These are phyloP conservation scores for Rallus limicola DNA, from an alignment of 2,113 vertebrate genomes.

Conservation along the genomic window DNA sequence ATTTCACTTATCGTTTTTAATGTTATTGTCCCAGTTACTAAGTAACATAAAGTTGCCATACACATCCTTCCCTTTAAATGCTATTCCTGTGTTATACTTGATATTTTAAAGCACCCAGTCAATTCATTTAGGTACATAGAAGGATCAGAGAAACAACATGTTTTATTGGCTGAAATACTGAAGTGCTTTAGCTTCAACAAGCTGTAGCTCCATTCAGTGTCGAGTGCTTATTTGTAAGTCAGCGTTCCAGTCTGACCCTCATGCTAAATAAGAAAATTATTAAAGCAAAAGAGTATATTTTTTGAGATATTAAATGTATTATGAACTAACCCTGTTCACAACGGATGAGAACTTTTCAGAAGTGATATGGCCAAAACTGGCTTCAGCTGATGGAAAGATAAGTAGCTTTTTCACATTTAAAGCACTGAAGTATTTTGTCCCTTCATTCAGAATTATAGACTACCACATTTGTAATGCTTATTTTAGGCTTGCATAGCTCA, in stretches of 20 bases:
- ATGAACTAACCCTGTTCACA: background rate
- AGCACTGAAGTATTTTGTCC: background rate
- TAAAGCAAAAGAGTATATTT: background rate
- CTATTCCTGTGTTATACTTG: background rate
- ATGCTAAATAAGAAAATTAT: background rate
- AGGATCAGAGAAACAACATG: background rate
- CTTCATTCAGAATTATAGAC: background rate
- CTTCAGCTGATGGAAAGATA: background rate
- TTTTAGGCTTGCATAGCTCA: conserved; percentile 46
- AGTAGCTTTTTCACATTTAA: background rate
- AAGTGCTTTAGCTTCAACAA: conserved; percentile 1
- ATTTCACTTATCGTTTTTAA: conserved; percentile 21
- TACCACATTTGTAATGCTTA: conserved; percentile 13
- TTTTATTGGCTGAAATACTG: background rate
- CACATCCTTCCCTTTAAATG: background rate
- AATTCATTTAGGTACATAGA: background rate
- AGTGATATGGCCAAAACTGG: background rate
- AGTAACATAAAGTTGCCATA: conserved; percentile 1
- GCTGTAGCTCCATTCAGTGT: background rate
- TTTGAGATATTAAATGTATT: background rate
- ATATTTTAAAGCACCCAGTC: background rate
- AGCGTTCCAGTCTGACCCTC: background rate
- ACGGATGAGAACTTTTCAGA: background rate
- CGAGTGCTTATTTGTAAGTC: background rate
- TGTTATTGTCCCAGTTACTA: conserved; percentile 19